These are phyloP conservation scores for Pomacea canaliculata DNA, from an alignment of 2,888 invertebrate species.

Conservation along the genomic window DNA sequence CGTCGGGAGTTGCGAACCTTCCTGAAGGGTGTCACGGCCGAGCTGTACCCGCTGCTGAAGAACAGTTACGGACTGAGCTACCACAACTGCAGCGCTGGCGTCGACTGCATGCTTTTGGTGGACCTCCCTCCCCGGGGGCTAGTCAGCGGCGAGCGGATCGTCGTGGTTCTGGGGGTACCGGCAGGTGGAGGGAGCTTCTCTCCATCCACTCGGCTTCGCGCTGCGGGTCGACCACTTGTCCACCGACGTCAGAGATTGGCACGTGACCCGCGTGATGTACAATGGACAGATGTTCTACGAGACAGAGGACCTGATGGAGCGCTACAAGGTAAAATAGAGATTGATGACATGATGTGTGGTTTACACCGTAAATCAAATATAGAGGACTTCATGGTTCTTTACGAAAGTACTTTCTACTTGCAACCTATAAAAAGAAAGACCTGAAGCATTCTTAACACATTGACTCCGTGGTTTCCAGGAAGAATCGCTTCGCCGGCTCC, in stretches of 20 bases:
- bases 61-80: constrained; percentile 54
- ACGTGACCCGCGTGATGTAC: constrained; percentile 49
- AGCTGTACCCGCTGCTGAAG: constrained; percentile 43
- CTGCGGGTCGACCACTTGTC: constrained; percentile 54
- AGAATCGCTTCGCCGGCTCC: constrained; percentile 28
- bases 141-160: constrained; percentile 46
- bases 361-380: not conserved
- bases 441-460: too few relatives aligned
- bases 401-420: too few relatives aligned
- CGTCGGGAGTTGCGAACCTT: constrained; percentile 43
- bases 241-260: constrained; percentile 47
- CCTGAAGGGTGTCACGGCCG: constrained; percentile 36
- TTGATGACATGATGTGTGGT: too few relatives aligned
- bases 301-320: constrained; percentile 43
- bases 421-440: too few relatives aligned
- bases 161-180: constrained; percentile 58
- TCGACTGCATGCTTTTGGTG: constrained; percentile 49
- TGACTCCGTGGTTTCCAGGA: not conserved
- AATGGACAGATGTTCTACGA: constrained; percentile 54
- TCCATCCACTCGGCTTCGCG: constrained; percentile 58
- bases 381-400: not conserved
- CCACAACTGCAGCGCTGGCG: constrained; percentile 51
- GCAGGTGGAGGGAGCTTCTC: constrained; percentile 56
- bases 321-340: constrained; percentile 32
- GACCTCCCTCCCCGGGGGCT: constrained; percentile 55